Base-by-base conservation (phyloP, 2,797 vertebrate genomes). In the Semotilus atromaculatus region DNA sequence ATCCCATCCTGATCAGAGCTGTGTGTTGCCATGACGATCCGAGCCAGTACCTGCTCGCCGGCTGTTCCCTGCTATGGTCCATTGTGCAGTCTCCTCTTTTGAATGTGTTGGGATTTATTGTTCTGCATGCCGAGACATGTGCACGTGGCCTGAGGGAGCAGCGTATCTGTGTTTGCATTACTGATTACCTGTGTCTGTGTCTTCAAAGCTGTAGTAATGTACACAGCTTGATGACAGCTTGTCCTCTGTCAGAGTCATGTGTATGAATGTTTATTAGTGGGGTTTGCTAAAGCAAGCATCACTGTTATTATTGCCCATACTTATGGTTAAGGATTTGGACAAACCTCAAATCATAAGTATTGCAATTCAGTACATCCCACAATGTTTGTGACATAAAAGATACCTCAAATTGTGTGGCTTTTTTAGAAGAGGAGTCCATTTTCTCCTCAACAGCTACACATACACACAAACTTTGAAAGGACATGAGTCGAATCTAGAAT, bases 211-310 rank as follows among this genome's bases (percentile, higher is more conserved):
- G 58, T 38, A 19, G 31, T 58, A 71, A 58, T 53, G 29, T n/a
- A 68, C 64, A 80, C 43, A 67, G 43, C 60, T 31, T 64, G 29
- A 64, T 64, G 60, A 80, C 64, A 80, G 62, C 64, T 23, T 51
- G 60, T 48, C 26, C 38, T 60, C 51, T 18, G 23, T n/a, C 55
- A 75, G 55, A 43, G 40, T 45, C 76, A 64, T 79, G 60, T 66
- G 60, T 10, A 53, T 36, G 64, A 80, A 58, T 81, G 80, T 81
- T 71, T 80, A 80, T 81, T 58, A 31, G 80, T 70, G 26, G 80
- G 48, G 16, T 55, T 71, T 53, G 48, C 31, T 70, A 81, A 70
- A 71, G 31, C 76, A 79, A 45, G 60, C 60, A 66, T 66, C 60
- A 16, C 77, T 79, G 45, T 66, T 64, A 78, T 62, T 62, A 78